Base-by-base conservation (phyloP, 2,797 vertebrate genomes). In the Cynodonichthys magdalenae region DNA sequence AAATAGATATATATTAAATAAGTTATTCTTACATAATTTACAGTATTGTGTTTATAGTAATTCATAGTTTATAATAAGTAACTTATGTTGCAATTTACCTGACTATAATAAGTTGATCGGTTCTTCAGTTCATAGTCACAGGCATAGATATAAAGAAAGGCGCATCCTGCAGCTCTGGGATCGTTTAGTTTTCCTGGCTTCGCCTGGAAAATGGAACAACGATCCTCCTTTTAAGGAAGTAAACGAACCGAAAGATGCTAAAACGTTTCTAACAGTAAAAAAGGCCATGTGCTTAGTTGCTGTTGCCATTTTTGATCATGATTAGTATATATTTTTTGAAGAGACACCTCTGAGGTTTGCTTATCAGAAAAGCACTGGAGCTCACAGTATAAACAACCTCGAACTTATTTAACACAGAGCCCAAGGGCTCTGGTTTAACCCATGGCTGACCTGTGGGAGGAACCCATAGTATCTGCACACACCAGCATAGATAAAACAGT, bases 161-260 rank as follows among this genome's bases (percentile, higher is more conserved):
- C 42, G 48, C 29, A 68, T 64, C 57, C 1, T 2, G 19, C 27
- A 11, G 71, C 61, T 77, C 78, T 69, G 74, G 34, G 74, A 66
- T 85, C 69, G 60, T n/a, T 69, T 85, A 34, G 17, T 73, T 57
- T 0, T 1, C 69, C 81, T 81, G 66, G 15, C 15, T 8, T 10
- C 53, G 7, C 18, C 44, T 8, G 27, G 7, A 14, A n/a, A 45
- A 57, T n/a, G 7, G 0, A n/a, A 44, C 44, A 63, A 81, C 44
- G 63, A 83, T 57, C 66, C 39, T 53, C 66, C 68, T 83, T 49
- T 20, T 4, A 27, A 64, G 15, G 27, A 0, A 59, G 0, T 17
- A 64, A 44, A 39, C 31, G 7, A 31, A 31, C 29, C 7, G 29
- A 31, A 31, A 31, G 29, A 31, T 31, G 31, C 15, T 15, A 44